Conservation (phyloP, 2,888 invertebrate genomes). For the Lingula anatina region DNA sequence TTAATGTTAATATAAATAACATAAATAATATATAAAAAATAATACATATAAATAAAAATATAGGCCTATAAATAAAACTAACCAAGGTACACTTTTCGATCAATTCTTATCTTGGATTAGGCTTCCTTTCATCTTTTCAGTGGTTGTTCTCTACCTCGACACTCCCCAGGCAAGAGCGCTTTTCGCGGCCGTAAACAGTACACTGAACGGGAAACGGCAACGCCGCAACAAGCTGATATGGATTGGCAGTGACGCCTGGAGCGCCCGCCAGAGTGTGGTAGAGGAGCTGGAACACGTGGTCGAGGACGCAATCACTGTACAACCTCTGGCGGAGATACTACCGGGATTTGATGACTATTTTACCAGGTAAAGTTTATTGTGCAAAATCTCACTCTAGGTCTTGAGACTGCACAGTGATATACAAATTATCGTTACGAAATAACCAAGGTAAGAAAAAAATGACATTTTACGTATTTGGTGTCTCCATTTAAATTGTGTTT, state of each 20-base stretch:
- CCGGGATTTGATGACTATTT: conserved; percentile 58
- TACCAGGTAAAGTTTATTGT: conserved; percentile 33
- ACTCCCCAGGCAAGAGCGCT: conserved; percentile 44
- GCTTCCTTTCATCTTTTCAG: conserved; percentile 33
- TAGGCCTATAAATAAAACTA: neutral
- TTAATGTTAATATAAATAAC: too few relatives aligned
- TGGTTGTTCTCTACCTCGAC: conserved; percentile 57
- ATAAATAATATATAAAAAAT: too few relatives aligned
- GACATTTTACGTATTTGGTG: too few relatives aligned
- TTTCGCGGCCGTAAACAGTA: conserved; percentile 53
- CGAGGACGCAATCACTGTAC: conserved; percentile 57
- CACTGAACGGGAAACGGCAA: conserved; percentile 57
- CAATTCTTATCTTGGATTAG: too few relatives aligned
- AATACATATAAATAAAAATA: too few relatives aligned
- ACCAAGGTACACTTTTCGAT: conserved; percentile 10
- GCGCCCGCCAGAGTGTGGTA: conserved; percentile 30
- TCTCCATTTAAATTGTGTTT: too few relatives aligned
- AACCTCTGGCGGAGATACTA: conserved; percentile 54
- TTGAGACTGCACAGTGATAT: too few relatives aligned
- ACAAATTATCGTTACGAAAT: too few relatives aligned
- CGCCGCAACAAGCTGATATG: conserved; percentile 58
- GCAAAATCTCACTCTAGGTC: too few relatives aligned
- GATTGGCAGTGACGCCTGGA: conserved; percentile 60
- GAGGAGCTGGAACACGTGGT: conserved; percentile 47
- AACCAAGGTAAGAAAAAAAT: too few relatives aligned